A percentile compares a stretch with the other conserved stretches of the same genome.
Evolutionary conservation across 2,888 invertebrate species (phyloP).

Genomic region (Nephrotoma flavescens): DNA sequence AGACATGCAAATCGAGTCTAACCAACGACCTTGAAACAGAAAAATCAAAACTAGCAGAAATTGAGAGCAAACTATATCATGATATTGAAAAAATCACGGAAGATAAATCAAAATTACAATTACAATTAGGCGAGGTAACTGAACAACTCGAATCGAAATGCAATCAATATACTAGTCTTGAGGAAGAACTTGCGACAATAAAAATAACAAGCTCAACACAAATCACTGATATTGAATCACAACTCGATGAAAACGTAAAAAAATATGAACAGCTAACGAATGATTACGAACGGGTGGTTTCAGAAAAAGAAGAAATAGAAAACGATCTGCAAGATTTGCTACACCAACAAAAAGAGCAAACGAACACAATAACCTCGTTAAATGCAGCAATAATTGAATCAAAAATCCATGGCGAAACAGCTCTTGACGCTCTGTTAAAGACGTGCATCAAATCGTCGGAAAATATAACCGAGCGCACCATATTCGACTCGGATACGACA

Average conservation of each 20-base stretch:
- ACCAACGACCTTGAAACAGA: background rate
- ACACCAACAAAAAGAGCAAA: slow-evolving; percentile 46
- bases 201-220: background rate
- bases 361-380: slow-evolving; percentile 5
- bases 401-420: slow-evolving; percentile 23
- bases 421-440: slow-evolving; percentile 16
- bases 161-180: background rate
- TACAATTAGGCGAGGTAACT: background rate
- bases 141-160: background rate
- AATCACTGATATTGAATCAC: background rate
- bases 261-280: background rate
- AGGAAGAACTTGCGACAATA: background rate
- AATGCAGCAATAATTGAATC: slow-evolving; percentile 18
- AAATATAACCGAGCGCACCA: slow-evolving; percentile 16
- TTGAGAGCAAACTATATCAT: background rate
- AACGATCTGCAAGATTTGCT: slow-evolving; percentile 48
- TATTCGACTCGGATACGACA: slow-evolving; percentile 16
- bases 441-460: slow-evolving; percentile 18
- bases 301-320: slow-evolving; percentile 33
- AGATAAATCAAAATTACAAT: background rate
- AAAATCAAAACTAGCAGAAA: background rate
- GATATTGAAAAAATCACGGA: background rate
- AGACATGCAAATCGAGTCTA: background rate
- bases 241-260: background rate
- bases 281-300: slow-evolving; percentile 16